A percentile compares a stretch with the other conserved stretches of the same genome.
phyloP scores from a whole-genome alignment of 2,113 vertebrate species.

The Okapia johnstoni region DNA sequence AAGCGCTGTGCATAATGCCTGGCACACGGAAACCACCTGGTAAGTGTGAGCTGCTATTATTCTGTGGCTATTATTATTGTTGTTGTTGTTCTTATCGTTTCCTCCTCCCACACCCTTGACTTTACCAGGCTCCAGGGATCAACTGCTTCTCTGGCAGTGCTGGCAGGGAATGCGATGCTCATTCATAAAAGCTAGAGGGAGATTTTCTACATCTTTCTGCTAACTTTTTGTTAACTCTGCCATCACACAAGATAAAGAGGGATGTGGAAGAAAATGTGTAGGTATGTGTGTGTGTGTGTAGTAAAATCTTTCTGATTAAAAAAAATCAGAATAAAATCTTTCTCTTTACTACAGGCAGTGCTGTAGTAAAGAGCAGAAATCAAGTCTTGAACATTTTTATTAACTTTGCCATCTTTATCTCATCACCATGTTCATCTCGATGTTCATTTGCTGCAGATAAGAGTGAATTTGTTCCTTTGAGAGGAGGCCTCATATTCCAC shows the following conservation, averaged over 20 bases:
- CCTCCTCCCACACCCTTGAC: background rate
- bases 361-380: background rate
- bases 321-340: background rate
- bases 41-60: background rate
- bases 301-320: background rate
- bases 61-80: background rate
- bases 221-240: conserved; percentile 5
- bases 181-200: background rate
- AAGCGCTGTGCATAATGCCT: background rate
- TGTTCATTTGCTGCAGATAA: background rate
- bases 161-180: background rate
- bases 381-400: conserved; percentile 4
- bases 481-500: background rate
- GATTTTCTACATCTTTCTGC: conserved; percentile 20
- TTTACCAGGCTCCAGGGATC: background rate
- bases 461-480: conserved; percentile 11
- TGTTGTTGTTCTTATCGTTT: conserved; percentile 2
- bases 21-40: background rate
- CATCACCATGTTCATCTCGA: background rate
- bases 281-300: background rate
- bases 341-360: background rate
- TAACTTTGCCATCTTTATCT: background rate
- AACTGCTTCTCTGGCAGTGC: background rate
- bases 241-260: background rate
- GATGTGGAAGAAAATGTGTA: background rate